Base-by-base conservation (phyloP, 2,113 vertebrate species). In the Protomyctophum bolini region DNA sequence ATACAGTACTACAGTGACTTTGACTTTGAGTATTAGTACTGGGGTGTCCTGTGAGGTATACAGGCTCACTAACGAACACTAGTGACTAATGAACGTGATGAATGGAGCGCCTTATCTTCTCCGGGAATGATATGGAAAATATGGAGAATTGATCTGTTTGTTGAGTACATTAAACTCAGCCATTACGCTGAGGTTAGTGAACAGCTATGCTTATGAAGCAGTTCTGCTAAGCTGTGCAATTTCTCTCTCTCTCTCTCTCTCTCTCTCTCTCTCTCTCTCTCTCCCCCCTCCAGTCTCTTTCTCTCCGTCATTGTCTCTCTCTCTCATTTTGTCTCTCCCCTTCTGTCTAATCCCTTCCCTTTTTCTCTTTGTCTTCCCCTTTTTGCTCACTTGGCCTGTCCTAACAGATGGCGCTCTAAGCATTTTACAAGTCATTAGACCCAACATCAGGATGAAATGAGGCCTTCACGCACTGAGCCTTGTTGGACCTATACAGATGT, bases 351-450 rank as follows among this genome's bases (percentile, higher is more conserved):
- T 28, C 63, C 11, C 49, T 29, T 7, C 15, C 8, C 3, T 14
- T 33, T 12, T 33, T 51, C 14, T 21, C 51, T 14, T 45, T 14
- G 55, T 55, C 12, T 66, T 49, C 41, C 51, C 7, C 50, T 14
- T 46, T 63, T 10, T 67, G 50, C 11, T 49, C 8, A 12, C 61
- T 71, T 69, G 8, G 10, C 14, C 51, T 28, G 45, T 46, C 54
- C 54, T 59, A 82, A 77, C 84, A 86, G 82, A 86, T 86, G 84
- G 84, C 33, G 54, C 73, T 68, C 75, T 75, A 63, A 46, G 73
- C 66, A 72, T 79, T 77, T 77, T 74, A 58, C 65, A 56, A 74
- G 64, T 86, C 73, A 64, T 86, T 84, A 84, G 73, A 68, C 66
- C 67, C 52, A 72, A 76, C 73, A 82, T 79, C 68, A 67, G 67